Conservation (phyloP, 2,113 vertebrate genomes). For the Prinia subflava region DNA sequence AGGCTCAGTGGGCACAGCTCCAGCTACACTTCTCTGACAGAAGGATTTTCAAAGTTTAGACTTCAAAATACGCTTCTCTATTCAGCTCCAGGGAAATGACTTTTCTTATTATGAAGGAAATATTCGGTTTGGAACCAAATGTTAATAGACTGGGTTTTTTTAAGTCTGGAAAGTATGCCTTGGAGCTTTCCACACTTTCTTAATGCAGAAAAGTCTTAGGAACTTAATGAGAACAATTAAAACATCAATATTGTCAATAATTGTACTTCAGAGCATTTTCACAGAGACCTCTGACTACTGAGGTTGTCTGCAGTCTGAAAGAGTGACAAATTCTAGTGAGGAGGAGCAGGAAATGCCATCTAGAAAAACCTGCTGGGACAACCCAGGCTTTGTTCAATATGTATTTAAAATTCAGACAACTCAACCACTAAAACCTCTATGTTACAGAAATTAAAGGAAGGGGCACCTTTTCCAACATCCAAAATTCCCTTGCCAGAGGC, state of each 20-base stretch:
- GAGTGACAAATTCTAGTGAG: not conserved
- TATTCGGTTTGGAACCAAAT: not conserved
- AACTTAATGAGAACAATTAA: conserved; percentile 46
- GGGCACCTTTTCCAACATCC: not conserved
- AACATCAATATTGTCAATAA: conserved; percentile 22
- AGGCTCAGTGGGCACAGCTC: too few relatives aligned
- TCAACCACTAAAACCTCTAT: not conserved
- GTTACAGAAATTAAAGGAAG: not conserved
- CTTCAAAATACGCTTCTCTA: not conserved
- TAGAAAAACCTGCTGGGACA: not conserved
- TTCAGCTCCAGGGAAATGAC: not conserved
- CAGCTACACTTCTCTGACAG: not conserved
- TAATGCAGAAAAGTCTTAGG: not conserved
- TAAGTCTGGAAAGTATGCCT: not conserved
- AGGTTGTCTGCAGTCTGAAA: not conserved
- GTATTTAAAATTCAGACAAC: not conserved
- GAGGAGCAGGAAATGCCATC: not conserved
- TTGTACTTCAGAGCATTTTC: not conserved
- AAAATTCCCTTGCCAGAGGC: not conserved
- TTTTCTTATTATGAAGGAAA: not conserved
- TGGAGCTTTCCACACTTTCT: not conserved
- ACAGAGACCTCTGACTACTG: not conserved
- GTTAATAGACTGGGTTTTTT: not conserved
- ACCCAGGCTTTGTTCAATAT: not conserved
- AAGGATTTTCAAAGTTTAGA: not conserved